Conservation (phyloP, 2,113 vertebrate genomes). For the Craseonycteris thonglongyai region DNA sequence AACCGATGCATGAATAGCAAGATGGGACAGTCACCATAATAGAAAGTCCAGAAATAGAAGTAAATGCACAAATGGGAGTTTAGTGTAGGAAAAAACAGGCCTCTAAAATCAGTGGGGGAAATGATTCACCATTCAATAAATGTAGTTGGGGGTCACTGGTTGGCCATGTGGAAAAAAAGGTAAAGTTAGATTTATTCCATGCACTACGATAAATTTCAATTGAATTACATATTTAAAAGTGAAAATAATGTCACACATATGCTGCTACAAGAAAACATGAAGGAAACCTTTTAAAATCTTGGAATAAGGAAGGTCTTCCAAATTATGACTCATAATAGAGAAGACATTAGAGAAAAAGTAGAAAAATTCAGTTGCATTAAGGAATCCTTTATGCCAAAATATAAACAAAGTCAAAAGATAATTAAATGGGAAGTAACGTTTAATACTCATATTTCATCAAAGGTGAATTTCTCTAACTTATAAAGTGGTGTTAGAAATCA, state of each 20-base stretch:
- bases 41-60: constrained; percentile 45
- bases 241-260: neutral
- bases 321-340: constrained; percentile 16
- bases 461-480: neutral
- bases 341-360: neutral
- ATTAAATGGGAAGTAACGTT: neutral
- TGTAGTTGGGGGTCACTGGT: neutral
- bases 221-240: constrained; percentile 1
- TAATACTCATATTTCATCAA: neutral
- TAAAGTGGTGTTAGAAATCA: neutral
- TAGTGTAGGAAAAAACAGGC: neutral
- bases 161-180: constrained; percentile 32
- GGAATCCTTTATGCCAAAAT: neutral
- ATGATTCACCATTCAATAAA: constrained; percentile 40
- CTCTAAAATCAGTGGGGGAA: constrained; percentile 6
- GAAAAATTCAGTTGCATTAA: neutral
- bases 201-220: constrained; percentile 2
- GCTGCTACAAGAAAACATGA: constrained; percentile 15
- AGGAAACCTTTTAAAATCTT: neutral
- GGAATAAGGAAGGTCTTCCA: neutral
- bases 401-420: neutral
- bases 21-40: neutral
- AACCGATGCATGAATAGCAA: neutral
- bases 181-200: neutral
- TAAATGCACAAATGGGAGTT: neutral